A percentile compares a stretch with the other conserved stretches of the same genome.
These are phyloP conservation scores for Rosalia funebris DNA, from an alignment of 2,888 invertebrate species.

Conservation along the genomic window DNA sequence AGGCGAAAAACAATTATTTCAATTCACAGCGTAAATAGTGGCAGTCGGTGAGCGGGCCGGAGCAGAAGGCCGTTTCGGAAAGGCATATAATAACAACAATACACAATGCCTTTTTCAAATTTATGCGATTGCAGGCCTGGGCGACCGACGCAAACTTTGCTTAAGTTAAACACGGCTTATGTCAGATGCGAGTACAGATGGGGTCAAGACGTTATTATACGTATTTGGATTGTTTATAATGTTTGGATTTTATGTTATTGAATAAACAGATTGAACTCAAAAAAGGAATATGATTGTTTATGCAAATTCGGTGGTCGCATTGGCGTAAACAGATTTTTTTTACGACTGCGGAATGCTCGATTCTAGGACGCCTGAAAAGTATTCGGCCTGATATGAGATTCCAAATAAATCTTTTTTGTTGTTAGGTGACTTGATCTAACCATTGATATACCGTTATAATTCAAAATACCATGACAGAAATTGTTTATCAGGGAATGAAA, in stretches of 20 bases:
- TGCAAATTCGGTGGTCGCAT: not conserved
- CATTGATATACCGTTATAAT: too few relatives aligned
- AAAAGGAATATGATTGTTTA: slow-evolving; percentile 1
- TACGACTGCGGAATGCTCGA: too few relatives aligned
- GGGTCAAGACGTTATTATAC: slow-evolving; percentile 5
- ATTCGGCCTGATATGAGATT: too few relatives aligned
- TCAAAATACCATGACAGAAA: too few relatives aligned
- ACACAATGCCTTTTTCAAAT: slow-evolving; percentile 6
- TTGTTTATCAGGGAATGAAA: too few relatives aligned
- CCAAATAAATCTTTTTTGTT: too few relatives aligned
- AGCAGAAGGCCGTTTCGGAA: not conserved
- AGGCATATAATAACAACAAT: slow-evolving; percentile 5
- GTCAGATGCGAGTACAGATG: not conserved
- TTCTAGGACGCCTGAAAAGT: too few relatives aligned
- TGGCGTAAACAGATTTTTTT: too few relatives aligned
- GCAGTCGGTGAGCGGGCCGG: not conserved
- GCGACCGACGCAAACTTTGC: too few relatives aligned
- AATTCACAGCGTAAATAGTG: slow-evolving; percentile 17
- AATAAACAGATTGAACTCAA: slow-evolving; percentile 1
- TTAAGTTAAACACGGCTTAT: not conserved
- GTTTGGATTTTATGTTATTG: not conserved
- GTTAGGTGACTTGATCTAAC: too few relatives aligned
- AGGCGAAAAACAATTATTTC: slow-evolving; percentile 39
- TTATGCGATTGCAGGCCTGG: too few relatives aligned
- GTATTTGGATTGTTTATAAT: slow-evolving; percentile 5